Conservation (phyloP, 1,140 invertebrate species). For the Drosophila takahashii region DNA sequence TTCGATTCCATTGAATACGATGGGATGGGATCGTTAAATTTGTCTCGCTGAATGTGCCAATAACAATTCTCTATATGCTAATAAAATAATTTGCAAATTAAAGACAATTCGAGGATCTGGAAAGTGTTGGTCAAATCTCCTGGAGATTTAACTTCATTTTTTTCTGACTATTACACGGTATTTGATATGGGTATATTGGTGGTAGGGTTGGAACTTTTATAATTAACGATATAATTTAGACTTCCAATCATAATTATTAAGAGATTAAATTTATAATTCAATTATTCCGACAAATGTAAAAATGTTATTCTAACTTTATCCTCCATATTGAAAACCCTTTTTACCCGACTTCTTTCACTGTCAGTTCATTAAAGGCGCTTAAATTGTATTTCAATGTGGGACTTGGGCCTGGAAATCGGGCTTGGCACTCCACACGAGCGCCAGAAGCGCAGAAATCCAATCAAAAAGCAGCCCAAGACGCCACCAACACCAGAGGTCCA, state of each 20-base stretch:
- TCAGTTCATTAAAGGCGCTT: slow-evolving; percentile 79
- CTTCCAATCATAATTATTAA: too few species aligned
- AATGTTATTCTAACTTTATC: too few species aligned
- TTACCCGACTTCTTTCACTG: slow-evolving; percentile 7
- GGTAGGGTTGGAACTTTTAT: too few species aligned
- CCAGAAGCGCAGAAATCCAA: slow-evolving; percentile 84
- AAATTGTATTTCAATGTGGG: slow-evolving; percentile 72
- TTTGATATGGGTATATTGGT: not conserved
- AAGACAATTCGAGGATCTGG: not conserved
- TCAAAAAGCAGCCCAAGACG: slow-evolving; percentile 75
- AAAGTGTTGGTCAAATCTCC: not conserved
- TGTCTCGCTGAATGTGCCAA: slow-evolving; percentile 53
- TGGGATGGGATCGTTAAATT: slow-evolving; percentile 53
- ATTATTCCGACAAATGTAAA: too few species aligned
- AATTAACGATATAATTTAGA: too few species aligned
- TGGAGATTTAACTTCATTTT: slow-evolving; percentile 27
- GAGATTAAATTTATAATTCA: too few species aligned
- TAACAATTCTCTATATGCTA: slow-evolving; percentile 30
- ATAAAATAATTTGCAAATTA: slow-evolving; percentile 58
- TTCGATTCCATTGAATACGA: slow-evolving; percentile 13
- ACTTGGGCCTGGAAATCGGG: slow-evolving; percentile 19
- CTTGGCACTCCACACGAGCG: slow-evolving; percentile 49
- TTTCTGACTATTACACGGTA: not conserved
- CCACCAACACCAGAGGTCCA: slow-evolving; percentile 37
- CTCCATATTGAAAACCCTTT: not conserved